Evolutionary conservation across 2,797 vertebrate genomes (phyloP), one percentile per base, ranked within the genome.

Genomic region (Chanos chanos): DNA sequence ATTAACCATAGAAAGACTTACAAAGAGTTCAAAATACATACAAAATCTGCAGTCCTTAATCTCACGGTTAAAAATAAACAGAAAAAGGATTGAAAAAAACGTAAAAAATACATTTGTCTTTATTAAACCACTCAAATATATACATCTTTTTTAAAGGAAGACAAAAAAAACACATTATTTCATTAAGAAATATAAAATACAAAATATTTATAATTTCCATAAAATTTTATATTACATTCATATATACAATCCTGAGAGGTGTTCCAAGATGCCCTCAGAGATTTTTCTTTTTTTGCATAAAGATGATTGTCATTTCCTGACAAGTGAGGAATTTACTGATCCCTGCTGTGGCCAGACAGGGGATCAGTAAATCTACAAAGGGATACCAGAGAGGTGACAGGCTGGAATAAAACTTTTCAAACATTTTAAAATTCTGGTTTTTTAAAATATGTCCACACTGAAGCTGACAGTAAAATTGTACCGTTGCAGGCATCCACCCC

Each of bases 111-210:
- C 48, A 71, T 25, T 13, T 33, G 44, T 30, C 44, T 76, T 76
- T 76, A 76, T 76, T 76, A 2, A 58, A 54, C 60, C 66, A 68
- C 24, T 36, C 68, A 73, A 58, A 71, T 71, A 76, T 76, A 61
- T 76, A 76, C 74, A 76, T 2, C 5, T 41, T 62, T 39, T 5
- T 13, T 56, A 41, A 7, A 9, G 64, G 13, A 55, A 49, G 28
- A 44, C 40, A 59, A 18, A 58, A 61, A 2, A 16, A 22, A 52
- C 1, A 5, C 30, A 3, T 53, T 0, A 63, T 34, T 56, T 67
- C 27, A 58, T 65, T 56, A 21, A 62, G 33, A 4, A 5, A 33
- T 12, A 33, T 33, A 33, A 4, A 33, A 4, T 33, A 30, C 61
- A 59, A 64, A 70, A 68, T 16, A 58, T 37, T 50, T n/a, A 66